phyloP scores from a whole-genome alignment of 2,888 invertebrate species.

The Linyphia triangularis region DNA sequence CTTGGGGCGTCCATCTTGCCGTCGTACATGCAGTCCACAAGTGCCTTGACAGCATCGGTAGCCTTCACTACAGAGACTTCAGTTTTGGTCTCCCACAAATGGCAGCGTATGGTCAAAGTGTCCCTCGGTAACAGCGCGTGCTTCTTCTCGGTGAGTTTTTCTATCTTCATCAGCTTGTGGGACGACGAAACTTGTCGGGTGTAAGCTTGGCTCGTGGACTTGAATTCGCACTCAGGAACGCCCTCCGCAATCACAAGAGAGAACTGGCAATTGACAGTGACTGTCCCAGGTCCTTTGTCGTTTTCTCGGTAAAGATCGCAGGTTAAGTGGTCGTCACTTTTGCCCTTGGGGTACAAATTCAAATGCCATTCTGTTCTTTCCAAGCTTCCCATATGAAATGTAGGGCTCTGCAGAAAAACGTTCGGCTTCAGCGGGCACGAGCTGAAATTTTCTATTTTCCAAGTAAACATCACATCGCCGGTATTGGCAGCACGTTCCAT shows the following conservation, averaged over 20 bases:
- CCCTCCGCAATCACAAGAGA: background rate
- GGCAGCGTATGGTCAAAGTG: background rate
- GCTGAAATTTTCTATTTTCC: conserved; percentile 30
- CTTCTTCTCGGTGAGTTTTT: background rate
- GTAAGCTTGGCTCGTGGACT: background rate
- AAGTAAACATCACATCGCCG: background rate
- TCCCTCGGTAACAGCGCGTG: background rate
- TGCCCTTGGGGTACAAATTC: conserved; percentile 24
- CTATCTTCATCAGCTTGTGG: background rate
- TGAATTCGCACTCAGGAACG: background rate
- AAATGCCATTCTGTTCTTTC: conserved; percentile 23
- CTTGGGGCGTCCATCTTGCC: background rate
- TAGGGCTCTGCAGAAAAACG: background rate
- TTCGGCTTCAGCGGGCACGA: background rate
- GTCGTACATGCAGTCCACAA: conserved; percentile 7
- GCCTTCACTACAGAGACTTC: background rate
- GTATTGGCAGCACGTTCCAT: too few species aligned
- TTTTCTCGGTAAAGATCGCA: conserved; percentile 15
- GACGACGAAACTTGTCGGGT: background rate
- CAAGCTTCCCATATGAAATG: conserved; percentile 8
- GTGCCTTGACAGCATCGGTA: background rate
- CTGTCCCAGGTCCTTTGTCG: background rate
- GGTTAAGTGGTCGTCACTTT: background rate
- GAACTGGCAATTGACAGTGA: background rate
- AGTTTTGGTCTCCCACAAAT: background rate